Conservation (phyloP, 2,797 vertebrate genomes). For the Halcyon chelicuti region DNA sequence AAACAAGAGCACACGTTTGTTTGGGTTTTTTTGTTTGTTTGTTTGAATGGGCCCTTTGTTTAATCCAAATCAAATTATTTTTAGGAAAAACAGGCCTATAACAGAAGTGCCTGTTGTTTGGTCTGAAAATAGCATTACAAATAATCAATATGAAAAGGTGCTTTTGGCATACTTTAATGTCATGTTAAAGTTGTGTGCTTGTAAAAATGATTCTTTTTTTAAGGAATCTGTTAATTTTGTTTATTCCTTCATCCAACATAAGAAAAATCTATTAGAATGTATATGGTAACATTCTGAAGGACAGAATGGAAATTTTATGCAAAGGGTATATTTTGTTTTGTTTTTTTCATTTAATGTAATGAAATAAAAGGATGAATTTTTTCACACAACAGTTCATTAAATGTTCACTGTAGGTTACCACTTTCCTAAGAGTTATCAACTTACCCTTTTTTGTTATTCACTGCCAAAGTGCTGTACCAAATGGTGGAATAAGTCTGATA, state of each 20-base stretch:
- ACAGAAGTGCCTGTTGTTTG: neutral
- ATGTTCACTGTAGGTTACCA: neutral
- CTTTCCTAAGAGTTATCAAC: neutral
- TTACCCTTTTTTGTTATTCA: neutral
- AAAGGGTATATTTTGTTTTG: neutral
- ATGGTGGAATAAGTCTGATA: neutral
- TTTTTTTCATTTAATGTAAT: neutral
- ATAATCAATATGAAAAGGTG: neutral
- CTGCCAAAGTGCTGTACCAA: neutral
- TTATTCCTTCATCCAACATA: neutral
- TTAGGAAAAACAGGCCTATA: neutral
- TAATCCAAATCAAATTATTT: neutral
- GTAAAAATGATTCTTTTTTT: neutral
- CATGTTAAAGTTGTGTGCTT: neutral
- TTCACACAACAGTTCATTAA: neutral
- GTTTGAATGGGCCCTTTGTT: neutral
- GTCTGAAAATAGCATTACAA: neutral
- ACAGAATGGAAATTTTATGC: neutral
- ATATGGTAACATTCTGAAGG: neutral
- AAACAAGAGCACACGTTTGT: fast-evolving
- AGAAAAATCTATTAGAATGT: neutral
- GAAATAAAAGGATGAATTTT: neutral
- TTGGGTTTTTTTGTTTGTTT: neutral
- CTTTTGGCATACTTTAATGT: neutral
- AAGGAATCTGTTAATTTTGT: neutral